phyloP scores from a whole-genome alignment of 2,113 vertebrate genomes.

The Melozone crissalis region DNA sequence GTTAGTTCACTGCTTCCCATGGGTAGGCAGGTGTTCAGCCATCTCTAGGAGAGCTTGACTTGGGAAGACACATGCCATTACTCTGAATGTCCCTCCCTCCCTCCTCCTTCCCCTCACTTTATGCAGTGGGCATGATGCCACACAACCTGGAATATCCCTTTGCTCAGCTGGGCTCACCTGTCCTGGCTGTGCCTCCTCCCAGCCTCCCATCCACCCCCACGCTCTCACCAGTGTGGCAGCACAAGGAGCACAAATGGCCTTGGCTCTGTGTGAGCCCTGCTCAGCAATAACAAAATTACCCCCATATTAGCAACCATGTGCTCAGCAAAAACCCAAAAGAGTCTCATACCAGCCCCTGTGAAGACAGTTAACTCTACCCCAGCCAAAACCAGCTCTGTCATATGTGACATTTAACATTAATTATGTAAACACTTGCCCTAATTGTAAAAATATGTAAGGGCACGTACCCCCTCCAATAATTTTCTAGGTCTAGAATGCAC shows the following conservation, averaged over 20 bases:
- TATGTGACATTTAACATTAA: not conserved
- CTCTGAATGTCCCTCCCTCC: too few relatives aligned
- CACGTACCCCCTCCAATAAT: not conserved
- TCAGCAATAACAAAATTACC: not conserved
- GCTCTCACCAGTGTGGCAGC: not conserved
- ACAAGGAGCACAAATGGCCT: not conserved
- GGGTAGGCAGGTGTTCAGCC: too few relatives aligned
- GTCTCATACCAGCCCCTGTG: not conserved
- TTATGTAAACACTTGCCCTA: not conserved
- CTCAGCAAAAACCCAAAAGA: not conserved
- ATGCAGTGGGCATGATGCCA: too few relatives aligned
- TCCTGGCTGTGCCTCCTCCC: too few relatives aligned
- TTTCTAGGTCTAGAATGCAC: not conserved
- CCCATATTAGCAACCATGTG: fast-evolving
- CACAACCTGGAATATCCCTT: too few relatives aligned
- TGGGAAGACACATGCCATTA: too few relatives aligned
- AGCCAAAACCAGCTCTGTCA: not conserved
- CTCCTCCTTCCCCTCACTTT: too few relatives aligned
- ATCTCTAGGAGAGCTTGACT: not conserved
- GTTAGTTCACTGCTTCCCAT: not conserved
- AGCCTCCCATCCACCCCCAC: fast-evolving
- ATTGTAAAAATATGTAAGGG: not conserved
- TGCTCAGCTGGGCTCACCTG: too few relatives aligned
- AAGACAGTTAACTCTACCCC: not conserved
- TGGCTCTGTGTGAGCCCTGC: not conserved